Evolutionary conservation across 1,140 invertebrate species (phyloP).

Genomic region (Aphidius ervi): DNA sequence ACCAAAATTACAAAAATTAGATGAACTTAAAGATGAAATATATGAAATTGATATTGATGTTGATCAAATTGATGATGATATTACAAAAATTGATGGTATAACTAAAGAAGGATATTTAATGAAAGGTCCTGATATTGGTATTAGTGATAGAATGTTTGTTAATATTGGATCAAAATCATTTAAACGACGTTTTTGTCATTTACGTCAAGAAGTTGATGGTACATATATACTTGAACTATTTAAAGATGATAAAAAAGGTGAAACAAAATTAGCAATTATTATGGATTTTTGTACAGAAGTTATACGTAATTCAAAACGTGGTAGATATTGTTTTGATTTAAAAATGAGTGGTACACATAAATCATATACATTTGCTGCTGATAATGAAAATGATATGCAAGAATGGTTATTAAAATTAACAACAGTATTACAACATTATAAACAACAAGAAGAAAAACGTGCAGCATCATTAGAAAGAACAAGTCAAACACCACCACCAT

Average conservation of each 20-base stretch:
- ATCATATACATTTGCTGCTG: slow-evolving; percentile 80
- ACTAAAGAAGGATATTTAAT: slow-evolving; percentile 86
- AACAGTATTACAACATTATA: slow-evolving; percentile 71
- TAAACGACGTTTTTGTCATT: slow-evolving; percentile 83
- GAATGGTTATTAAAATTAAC: slow-evolving; percentile 77
- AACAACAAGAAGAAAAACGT: slow-evolving; percentile 67
- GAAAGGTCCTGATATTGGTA: slow-evolving; percentile 80
- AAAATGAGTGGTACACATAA: slow-evolving; percentile 78
- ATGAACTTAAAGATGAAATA: slow-evolving; percentile 73
- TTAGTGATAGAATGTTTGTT: slow-evolving; percentile 77
- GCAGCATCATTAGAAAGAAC: slow-evolving; percentile 61
- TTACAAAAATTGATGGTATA: slow-evolving; percentile 64
- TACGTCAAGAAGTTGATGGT: slow-evolving; percentile 84
- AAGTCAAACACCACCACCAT: slow-evolving; percentile 56
- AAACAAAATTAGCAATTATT: slow-evolving; percentile 86
- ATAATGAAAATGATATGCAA: slow-evolving; percentile 78
- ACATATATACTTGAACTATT: slow-evolving; percentile 87
- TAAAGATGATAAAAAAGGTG: slow-evolving; percentile 87
- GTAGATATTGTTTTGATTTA: slow-evolving; percentile 84
- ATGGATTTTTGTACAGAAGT: slow-evolving; percentile 90
- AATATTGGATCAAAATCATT: slow-evolving; percentile 86
- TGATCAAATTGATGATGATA: slow-evolving; percentile 72
- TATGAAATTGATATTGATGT: slow-evolving; percentile 84
- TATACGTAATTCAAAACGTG: slow-evolving; percentile 79
- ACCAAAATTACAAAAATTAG: slow-evolving; percentile 65